A percentile compares a stretch with the other conserved stretches of the same genome.
Conservation (phyloP, 2,113 vertebrate genomes). For the Toxotes chatareus region DNA sequence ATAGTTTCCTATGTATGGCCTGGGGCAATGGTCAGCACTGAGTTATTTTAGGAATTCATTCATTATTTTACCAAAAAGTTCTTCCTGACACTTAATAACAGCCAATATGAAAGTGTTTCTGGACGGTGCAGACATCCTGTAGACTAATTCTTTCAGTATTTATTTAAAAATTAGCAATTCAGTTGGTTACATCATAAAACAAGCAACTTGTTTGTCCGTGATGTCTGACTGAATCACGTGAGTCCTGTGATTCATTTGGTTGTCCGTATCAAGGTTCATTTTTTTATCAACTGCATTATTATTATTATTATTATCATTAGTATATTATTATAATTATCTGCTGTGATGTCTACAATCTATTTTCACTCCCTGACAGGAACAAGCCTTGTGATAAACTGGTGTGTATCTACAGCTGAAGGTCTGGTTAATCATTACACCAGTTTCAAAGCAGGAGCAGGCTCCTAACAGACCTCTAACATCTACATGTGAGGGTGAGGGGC, state of each 20-base stretch:
- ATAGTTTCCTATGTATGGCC: slow-evolving; percentile 5
- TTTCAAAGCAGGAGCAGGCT: slow-evolving; percentile 19
- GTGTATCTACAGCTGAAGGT: slow-evolving; percentile 33
- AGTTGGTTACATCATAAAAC: neutral
- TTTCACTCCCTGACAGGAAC: neutral
- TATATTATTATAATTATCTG: no score
- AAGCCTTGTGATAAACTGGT: slow-evolving; percentile 17
- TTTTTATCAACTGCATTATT: no score
- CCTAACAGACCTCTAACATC: slow-evolving; percentile 3
- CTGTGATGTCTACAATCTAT: neutral
- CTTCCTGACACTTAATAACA: neutral
- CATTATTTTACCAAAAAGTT: neutral
- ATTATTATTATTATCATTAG: no score
- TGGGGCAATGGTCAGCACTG: neutral
- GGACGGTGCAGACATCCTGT: neutral
- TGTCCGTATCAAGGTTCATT: no score
- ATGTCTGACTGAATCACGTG: neutral
- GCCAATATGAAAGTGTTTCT: neutral
- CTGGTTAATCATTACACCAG: slow-evolving; percentile 59
- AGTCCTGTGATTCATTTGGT: no score
- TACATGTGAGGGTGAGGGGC: slow-evolving; percentile 5
- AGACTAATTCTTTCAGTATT: neutral
- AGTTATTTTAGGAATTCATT: neutral
- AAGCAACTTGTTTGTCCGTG: neutral
- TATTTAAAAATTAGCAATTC: neutral